Base-by-base conservation (phyloP, 2,113 vertebrate genomes). In the Conger conger region DNA sequence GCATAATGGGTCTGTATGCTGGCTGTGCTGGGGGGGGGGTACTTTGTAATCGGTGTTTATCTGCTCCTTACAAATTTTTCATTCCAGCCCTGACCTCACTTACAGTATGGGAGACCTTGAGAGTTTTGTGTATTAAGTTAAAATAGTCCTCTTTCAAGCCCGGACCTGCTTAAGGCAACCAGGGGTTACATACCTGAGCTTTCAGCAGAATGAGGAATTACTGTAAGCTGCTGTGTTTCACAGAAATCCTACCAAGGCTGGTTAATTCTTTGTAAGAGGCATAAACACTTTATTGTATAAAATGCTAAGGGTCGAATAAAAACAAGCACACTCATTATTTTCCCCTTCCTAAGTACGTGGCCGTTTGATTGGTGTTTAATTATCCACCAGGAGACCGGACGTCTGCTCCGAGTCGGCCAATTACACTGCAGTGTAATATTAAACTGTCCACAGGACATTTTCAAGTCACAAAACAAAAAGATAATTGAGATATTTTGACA, bases 401-500 rank as follows among this genome's bases (percentile, higher is more conserved):
- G 84, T 79, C 85, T 37, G 80, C 82, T 90, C 82, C 54, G 82
- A 85, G 85, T 83, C 80, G 73, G 60, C 73, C 57, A 87, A 89
- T 89, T 89, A 88, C 57, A 16, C 82, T 83, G 60, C 86, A 78
- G 83, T 87, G 85, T 40, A 82, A 81, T 42, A 83, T 84, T 86
- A 84, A 87, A 77, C 81, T 68, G 36, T 88, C 86, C 79, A 20
- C 50, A 81, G 78, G 23, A 36, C 6, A 35, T 80, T 80, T 63
- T 36, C 63, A 73, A 79, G 81, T 82, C 82, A 87, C 87, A 88
- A 90, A 89, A 87, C 89, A 91, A 87, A 82, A 91, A 88, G 89
- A 93, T 94, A 92, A 94, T 91, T 92, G 87, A 90, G 92, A 91
- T 91, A 89, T 90, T 93, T 92, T 91, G 92, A 93, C 89, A 87